Conservation (phyloP, 2,888 invertebrate genomes). For the Lithophane leautieri region DNA sequence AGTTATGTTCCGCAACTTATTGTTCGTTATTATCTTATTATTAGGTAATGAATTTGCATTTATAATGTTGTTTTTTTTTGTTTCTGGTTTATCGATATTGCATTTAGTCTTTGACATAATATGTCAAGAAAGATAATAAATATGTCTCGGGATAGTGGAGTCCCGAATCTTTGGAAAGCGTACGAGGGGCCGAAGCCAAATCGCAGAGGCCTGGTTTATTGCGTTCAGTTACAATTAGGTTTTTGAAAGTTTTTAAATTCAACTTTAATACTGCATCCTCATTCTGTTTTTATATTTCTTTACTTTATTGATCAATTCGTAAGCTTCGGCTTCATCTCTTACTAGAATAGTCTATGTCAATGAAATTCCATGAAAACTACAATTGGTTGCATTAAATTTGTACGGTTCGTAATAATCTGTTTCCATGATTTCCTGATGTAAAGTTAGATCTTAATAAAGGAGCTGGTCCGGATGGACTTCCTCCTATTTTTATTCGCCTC, state of each 20-base stretch:
- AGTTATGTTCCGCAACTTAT: slow-evolving; percentile 4
- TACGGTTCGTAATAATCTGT: neutral
- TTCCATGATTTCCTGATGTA: no score
- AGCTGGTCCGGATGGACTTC: no score
- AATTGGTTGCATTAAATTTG: slow-evolving; percentile 7
- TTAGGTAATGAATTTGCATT: slow-evolving; percentile 53
- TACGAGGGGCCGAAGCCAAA: no score
- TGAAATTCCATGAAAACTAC: neutral
- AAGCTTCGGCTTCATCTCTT: neutral
- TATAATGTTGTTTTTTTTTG: slow-evolving; percentile 46
- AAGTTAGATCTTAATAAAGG: no score
- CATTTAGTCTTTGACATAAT: no score
- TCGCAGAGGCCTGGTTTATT: neutral
- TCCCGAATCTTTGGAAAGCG: no score
- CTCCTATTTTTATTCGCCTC: no score
- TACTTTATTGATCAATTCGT: neutral
- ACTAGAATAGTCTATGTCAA: neutral
- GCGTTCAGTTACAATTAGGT: neutral
- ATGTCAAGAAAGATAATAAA: no score
- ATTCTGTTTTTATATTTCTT: neutral
- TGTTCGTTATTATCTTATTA: slow-evolving; percentile 64
- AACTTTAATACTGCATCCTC: neutral
- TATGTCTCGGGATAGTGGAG: no score
- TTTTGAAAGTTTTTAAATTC: neutral
- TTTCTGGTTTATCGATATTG: slow-evolving; percentile 8